Evolutionary conservation across 2,113 vertebrate species (phyloP).

Genomic region (Eurystomus gularis): DNA sequence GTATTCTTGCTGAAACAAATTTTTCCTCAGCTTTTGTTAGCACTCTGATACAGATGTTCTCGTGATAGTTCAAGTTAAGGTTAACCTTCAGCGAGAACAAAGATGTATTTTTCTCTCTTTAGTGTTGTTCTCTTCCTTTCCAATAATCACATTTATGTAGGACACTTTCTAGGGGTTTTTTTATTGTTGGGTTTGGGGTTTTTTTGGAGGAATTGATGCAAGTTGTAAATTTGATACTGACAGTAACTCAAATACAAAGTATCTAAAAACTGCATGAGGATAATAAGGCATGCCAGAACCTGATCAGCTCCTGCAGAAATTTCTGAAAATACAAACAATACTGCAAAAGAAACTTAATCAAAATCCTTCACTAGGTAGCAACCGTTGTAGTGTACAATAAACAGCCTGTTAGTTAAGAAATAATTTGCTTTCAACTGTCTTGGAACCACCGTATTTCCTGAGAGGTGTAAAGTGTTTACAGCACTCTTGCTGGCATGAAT

Average conservation of each 20-base stretch:
- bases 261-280: neutral
- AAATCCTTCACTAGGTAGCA: neutral
- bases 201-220: neutral
- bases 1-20: too few relatives aligned
- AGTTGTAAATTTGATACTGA: neutral
- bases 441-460: neutral
- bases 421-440: neutral
- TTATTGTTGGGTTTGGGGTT: neutral
- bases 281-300: neutral
- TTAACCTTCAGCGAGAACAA: neutral
- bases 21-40: neutral
- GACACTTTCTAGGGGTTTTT: too few relatives aligned
- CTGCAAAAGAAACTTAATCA: neutral
- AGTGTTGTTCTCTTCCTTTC: neutral
- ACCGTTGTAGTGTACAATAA: neutral
- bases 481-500: neutral
- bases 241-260: neutral
- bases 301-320: neutral
- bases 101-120: neutral
- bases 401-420: neutral
- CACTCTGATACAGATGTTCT: neutral
- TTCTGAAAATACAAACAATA: neutral
- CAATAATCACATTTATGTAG: rapidly evolving
- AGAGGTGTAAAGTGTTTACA: neutral
- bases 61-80: neutral